Evolutionary conservation across 2,888 invertebrate genomes (phyloP), one percentile per base, ranked within the genome.

Genomic region (Seira ritae): DNA sequence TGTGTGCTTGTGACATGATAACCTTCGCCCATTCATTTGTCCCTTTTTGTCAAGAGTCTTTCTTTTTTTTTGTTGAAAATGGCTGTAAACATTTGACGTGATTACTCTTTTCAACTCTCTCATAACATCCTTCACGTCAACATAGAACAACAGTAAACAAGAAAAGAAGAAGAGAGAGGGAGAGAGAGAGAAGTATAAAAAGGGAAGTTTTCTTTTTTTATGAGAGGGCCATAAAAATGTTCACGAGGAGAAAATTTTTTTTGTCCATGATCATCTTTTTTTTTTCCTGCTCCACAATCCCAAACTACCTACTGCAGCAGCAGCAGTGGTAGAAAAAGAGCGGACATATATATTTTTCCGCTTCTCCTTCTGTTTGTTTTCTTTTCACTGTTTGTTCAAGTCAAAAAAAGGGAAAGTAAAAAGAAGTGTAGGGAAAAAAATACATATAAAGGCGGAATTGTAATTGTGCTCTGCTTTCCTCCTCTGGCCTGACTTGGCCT

Each of bases 81-180:
- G 62, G 62, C 70, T 75, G 70, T 80, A 80, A 80, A 74, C 74
- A 69, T 60, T 80, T 80, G 80, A 80, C 76, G 81, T 77, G 77
- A 77, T 82, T 77, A 77, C 82, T 77, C 72, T 66, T 69, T 31
- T 69, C 42, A 42, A 69, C 46, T 31, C 22, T 62, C 62, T 62
- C 62, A 62, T 20, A 62, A 20, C 62, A 62, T 62, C 62, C 62
- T 62, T 62, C 62, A 62, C 22, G 62, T 62, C 62, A 62, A 62
- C 62, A 62, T 62, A 62, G 62, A 62, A 67, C 67, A 67, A 31
- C 31, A 31, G 67, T 67, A 67, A 31, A 67, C 24, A 67, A 17
- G 31, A 23, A 66, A 66, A 22, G 8, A 60, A 3, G 60, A 6
- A 6, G 23, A 66, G 66, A 23, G 66, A 66, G 12, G 12, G 12